A percentile compares a stretch with the other conserved stretches of the same genome.
Evolutionary conservation across 2,113 vertebrate species (phyloP).

Genomic region (Scolopax mira): DNA sequence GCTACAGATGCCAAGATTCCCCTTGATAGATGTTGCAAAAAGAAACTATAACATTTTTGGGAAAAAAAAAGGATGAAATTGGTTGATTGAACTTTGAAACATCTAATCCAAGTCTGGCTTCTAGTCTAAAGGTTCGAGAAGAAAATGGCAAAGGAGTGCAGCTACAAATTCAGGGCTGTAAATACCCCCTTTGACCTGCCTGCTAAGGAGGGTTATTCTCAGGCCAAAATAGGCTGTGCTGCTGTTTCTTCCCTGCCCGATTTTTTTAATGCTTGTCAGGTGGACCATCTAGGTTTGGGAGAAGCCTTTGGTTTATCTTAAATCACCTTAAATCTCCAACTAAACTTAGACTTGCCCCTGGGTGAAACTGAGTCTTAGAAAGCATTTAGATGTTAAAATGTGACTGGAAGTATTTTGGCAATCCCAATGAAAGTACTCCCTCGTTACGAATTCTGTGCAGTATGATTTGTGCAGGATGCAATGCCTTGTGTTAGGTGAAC

Average conservation of each 20-base stretch:
- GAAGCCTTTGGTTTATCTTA: not conserved
- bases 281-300: not conserved
- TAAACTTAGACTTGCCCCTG: not conserved
- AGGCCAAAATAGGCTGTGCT: not conserved
- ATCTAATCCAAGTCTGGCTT: not conserved
- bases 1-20: not conserved
- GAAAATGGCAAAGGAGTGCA: not conserved
- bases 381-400: not conserved
- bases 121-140: not conserved
- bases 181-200: not conserved
- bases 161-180: not conserved
- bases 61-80: not conserved
- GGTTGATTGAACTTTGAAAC: not conserved
- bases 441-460: not conserved
- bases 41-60: not conserved
- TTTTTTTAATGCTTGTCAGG: not conserved
- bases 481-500: accelerated
- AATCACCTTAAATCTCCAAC: not conserved
- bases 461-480: not conserved
- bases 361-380: not conserved
- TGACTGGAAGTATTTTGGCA: not conserved
- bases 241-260: not conserved
- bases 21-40: not conserved
- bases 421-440: not conserved
- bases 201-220: not conserved